Conservation (phyloP, 2,797 vertebrate genomes). For the Ceryle rudis region DNA sequence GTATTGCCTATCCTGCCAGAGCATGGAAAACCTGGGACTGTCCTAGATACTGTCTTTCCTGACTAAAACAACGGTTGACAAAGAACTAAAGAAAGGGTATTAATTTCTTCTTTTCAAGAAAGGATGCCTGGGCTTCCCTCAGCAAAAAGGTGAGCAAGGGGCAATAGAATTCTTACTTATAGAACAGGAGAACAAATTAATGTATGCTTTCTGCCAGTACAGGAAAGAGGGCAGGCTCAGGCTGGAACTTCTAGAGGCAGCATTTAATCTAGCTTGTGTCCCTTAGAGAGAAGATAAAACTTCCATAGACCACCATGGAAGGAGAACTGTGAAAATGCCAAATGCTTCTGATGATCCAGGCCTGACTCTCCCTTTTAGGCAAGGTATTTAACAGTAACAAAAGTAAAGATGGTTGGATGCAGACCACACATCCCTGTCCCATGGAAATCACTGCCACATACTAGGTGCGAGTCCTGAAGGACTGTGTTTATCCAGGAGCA, state of each 20-base stretch:
- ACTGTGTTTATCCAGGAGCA: neutral
- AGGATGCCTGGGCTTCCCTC: neutral
- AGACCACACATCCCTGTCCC: neutral
- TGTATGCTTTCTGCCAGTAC: neutral
- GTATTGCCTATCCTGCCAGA: neutral
- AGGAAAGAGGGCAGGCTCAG: neutral
- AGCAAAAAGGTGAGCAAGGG: neutral
- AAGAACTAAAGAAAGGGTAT: neutral
- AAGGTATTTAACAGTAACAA: neutral
- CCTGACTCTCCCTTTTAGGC: neutral
- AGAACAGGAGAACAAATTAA: neutral
- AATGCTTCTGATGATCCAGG: neutral
- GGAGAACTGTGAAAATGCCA: neutral
- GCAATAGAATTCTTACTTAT: neutral
- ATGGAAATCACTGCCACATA: neutral
- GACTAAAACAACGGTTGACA: neutral
- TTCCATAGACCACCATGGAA: neutral
- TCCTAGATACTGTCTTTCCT: neutral
- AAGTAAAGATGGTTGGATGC: neutral
- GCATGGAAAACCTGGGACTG: neutral
- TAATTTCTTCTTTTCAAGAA: neutral
- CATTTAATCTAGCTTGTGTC: neutral
- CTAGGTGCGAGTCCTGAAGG: neutral
- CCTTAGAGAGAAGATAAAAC: neutral
- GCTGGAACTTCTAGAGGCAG: neutral